phyloP scores from a whole-genome alignment of 2,797 vertebrate species.

The Mus spretus region DNA sequence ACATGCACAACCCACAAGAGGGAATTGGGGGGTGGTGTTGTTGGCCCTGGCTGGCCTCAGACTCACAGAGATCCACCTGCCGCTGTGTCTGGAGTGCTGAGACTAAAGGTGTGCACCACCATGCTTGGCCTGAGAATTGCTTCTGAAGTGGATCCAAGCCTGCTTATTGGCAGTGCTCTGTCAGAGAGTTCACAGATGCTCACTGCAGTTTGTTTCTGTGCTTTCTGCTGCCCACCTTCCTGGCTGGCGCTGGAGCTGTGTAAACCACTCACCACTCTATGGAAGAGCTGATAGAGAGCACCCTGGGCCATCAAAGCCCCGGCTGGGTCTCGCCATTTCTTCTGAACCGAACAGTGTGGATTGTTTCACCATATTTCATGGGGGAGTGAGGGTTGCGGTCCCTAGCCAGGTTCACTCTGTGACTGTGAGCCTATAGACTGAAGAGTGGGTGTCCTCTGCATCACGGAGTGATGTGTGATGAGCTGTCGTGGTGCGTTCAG shows the following conservation, averaged over 20 bases:
- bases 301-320: not conserved
- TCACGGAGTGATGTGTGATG: not conserved
- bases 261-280: not conserved
- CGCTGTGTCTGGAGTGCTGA: not conserved
- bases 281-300: not conserved
- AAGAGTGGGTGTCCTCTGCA: not conserved
- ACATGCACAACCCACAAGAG: not conserved
- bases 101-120: not conserved
- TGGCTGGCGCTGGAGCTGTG: not conserved
- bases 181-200: not conserved
- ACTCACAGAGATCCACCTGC: not conserved
- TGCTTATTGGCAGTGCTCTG: not conserved
- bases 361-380: not conserved
- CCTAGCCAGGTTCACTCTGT: not conserved
- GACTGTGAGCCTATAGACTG: not conserved
- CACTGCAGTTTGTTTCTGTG: not conserved
- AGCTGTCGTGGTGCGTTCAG: not conserved
- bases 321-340: not conserved
- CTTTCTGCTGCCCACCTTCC: not conserved
- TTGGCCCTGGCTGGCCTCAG: too few relatives aligned
- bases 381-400: not conserved
- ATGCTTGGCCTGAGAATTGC: not conserved
- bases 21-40: not conserved
- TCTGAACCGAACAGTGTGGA: not conserved
- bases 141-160: not conserved